Percentiles rank a stretch among this genome's conserved stretches.
Evolutionary conservation across 2,888 invertebrate genomes (phyloP).

Genomic region (Drosophila phalerata): DNA sequence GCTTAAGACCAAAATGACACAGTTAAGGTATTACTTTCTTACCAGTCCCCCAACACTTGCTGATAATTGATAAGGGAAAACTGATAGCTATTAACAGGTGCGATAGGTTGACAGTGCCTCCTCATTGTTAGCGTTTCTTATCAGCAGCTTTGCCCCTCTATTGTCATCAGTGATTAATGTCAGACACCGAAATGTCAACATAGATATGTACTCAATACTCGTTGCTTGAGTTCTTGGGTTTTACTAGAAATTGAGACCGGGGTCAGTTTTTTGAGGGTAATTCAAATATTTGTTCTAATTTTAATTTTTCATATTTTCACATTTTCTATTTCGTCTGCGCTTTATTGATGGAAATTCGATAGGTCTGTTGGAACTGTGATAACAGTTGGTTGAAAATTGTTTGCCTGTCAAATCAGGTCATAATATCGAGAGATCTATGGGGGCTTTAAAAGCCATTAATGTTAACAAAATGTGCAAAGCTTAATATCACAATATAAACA

Average conservation of each 20-base stretch:
- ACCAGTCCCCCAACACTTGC: not conserved
- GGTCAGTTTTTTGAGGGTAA: slow-evolving; percentile 2
- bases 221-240: not conserved
- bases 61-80: slow-evolving; percentile 9
- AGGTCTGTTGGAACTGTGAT: slow-evolving; percentile 40
- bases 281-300: slow-evolving; percentile 35
- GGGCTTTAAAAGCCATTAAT: slow-evolving; percentile 53
- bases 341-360: slow-evolving; percentile 54
- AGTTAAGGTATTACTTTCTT: not conserved
- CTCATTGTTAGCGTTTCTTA: slow-evolving; percentile 39
- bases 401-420: slow-evolving; percentile 37
- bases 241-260: not conserved
- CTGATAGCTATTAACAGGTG: slow-evolving; percentile 28
- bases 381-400: slow-evolving; percentile 43
- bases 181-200: slow-evolving; percentile 20
- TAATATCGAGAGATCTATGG: slow-evolving; percentile 3
- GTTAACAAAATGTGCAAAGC: slow-evolving; percentile 13
- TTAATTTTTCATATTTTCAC: slow-evolving; percentile 11
- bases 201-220: not conserved
- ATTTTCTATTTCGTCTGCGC: slow-evolving; percentile 9
- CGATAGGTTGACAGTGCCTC: slow-evolving; percentile 35
- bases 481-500: slow-evolving; percentile 36
- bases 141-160: slow-evolving; percentile 14
- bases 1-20: slow-evolving; percentile 10
- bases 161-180: slow-evolving; percentile 39